Base-by-base conservation (phyloP, 1,140 invertebrate species). In the Sipha flava region DNA sequence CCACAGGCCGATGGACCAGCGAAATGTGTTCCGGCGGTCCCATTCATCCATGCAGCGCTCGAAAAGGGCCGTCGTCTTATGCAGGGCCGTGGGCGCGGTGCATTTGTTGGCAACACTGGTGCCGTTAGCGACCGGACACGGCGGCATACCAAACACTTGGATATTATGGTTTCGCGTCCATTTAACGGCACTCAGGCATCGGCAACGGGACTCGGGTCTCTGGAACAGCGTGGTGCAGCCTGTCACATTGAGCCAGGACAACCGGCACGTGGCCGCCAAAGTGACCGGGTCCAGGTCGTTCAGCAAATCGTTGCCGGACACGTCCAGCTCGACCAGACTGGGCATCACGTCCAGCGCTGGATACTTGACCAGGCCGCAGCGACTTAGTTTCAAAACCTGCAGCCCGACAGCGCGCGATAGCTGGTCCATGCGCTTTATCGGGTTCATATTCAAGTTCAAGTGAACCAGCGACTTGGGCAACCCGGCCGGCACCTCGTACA, bases 31-130 rank as follows among this genome's bases (percentile, higher is more conserved):
- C 14, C 49, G 49, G 34, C 59, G 73, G 1, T 77, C 73, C 73
- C 73, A 77, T 26, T 77, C 52, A 52, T 31, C 49, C 52, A 59
- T 77, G 52, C 73, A 77, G 12, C 26, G 52, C 52, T 59, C 40
- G 73, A 49, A 77, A 21, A 40, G 21, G 47, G 7, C 52, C 52
- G 2, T 77, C n/a, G n/a, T n/a, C n/a, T n/a, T n/a, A n/a, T n/a
- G n/a, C n/a, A n/a, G n/a, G n/a, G n/a, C 73, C 43, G 73, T n/a
- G 4, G 18, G 1, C 14, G 21, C 14, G 9, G 52, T n/a, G 34
- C 73, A 77, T 4, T 34, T 57, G 0, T 37, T 40, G 0, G 70
- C 73, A 34, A 6, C 23, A 23, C 26, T 43, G 43, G 6, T 1
- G 21, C 47, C n/a, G 64, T 66, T 37, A 12, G 21, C 37, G 6